Evolutionary conservation across 2,113 vertebrate genomes (phyloP).

Genomic region (Origma solitaria): DNA sequence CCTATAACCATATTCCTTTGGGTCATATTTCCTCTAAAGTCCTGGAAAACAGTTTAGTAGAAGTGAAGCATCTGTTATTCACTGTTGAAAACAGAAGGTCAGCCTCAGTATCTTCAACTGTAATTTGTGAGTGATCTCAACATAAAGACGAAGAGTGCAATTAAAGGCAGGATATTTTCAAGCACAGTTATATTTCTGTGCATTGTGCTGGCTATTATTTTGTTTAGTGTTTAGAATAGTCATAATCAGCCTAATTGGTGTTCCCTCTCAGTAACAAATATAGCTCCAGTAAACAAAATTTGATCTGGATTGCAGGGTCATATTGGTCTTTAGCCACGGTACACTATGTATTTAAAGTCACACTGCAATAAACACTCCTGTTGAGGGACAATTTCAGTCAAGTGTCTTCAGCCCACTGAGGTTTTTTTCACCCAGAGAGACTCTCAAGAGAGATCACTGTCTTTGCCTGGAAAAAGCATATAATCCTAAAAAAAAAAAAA

Average conservation of each 20-base stretch:
- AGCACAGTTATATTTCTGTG: neutral
- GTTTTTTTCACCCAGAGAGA: neutral
- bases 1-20: neutral
- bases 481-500: neutral
- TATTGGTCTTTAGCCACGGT: neutral
- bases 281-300: neutral
- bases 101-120: neutral
- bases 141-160: neutral
- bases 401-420: constrained; percentile 6
- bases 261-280: neutral
- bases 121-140: constrained; percentile 44
- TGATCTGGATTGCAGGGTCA: neutral
- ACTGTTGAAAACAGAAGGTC: constrained; percentile 48
- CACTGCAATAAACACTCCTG: neutral
- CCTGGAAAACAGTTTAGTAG: constrained; percentile 55
- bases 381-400: neutral
- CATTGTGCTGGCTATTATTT: neutral
- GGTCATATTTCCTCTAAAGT: constrained; percentile 57
- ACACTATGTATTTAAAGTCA: neutral
- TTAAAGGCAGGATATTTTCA: neutral
- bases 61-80: constrained; percentile 62
- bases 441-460: neutral
- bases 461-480: constrained; percentile 7
- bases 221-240: constrained; percentile 8
- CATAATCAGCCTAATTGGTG: neutral